phyloP scores from a whole-genome alignment of 1,140 invertebrate species.

The Pogonomyrmex barbatus region DNA sequence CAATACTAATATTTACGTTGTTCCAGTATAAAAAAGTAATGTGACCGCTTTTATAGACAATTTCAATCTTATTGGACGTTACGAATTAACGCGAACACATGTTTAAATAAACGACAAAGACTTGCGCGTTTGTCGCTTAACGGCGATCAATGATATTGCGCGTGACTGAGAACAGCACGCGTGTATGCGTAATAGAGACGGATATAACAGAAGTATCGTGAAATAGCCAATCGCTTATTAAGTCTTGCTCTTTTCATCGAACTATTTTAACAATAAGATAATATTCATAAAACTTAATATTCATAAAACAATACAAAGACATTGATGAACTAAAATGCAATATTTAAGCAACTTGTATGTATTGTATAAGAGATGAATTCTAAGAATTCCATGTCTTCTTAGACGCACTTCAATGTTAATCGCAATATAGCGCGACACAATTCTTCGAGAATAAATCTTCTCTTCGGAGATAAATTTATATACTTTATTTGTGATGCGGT shows the following conservation, averaged over 20 bases:
- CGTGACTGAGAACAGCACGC: neutral
- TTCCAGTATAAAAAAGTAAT: neutral
- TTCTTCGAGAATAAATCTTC: constrained; percentile 20
- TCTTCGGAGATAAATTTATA: constrained; percentile 56
- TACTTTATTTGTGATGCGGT: constrained; percentile 63
- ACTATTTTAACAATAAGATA: constrained; percentile 7
- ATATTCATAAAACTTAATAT: neutral
- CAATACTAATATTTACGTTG: neutral
- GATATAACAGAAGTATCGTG: neutral
- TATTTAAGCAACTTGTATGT: neutral
- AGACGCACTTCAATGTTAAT: neutral
- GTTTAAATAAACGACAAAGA: constrained; percentile 28
- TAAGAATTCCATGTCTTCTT: neutral
- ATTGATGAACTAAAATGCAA: neutral
- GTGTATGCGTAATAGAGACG: neutral
- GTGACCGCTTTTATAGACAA: neutral
- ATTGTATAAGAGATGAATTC: neutral
- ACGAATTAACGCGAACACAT: constrained; percentile 10
- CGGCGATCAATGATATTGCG: constrained; percentile 29
- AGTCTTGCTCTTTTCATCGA: neutral
- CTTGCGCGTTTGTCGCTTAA: constrained; percentile 32
- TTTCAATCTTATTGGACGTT: constrained; percentile 7
- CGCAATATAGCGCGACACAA: neutral
- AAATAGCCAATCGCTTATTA: neutral
- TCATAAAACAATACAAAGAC: neutral